phyloP scores from a whole-genome alignment of 2,113 vertebrate genomes.

The Dermatemys mawii region DNA sequence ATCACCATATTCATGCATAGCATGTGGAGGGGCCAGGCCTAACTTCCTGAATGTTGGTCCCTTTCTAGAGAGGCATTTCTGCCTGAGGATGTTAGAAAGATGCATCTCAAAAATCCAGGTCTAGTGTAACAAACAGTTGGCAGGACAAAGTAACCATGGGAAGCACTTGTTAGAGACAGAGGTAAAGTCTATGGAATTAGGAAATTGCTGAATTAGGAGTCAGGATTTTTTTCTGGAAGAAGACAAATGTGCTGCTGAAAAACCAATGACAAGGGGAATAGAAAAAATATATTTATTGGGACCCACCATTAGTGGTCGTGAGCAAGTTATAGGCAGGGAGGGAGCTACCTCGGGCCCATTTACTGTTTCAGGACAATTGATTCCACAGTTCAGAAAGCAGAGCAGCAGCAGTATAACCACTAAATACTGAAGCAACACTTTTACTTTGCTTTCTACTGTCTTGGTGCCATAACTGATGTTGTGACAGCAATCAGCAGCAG shows the following conservation, averaged over 20 bases:
- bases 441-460: background rate
- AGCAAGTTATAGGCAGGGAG: background rate
- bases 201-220: background rate
- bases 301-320: background rate
- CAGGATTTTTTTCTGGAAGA: background rate
- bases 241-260: background rate
- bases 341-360: background rate
- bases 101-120: background rate
- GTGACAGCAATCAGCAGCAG: too few species aligned
- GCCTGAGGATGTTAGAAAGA: background rate
- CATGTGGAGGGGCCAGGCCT: background rate
- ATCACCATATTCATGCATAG: background rate
- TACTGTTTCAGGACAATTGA: background rate
- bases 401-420: background rate
- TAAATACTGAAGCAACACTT: background rate
- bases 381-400: background rate
- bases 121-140: background rate
- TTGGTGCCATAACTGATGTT: background rate
- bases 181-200: background rate
- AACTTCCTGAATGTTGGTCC: background rate
- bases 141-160: background rate
- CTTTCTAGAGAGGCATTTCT: background rate
- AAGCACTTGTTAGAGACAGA: background rate
- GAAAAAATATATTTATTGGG: background rate
- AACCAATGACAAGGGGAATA: background rate